Conservation (phyloP, 2,113 vertebrate genomes). For the Phainopepla nitens region DNA sequence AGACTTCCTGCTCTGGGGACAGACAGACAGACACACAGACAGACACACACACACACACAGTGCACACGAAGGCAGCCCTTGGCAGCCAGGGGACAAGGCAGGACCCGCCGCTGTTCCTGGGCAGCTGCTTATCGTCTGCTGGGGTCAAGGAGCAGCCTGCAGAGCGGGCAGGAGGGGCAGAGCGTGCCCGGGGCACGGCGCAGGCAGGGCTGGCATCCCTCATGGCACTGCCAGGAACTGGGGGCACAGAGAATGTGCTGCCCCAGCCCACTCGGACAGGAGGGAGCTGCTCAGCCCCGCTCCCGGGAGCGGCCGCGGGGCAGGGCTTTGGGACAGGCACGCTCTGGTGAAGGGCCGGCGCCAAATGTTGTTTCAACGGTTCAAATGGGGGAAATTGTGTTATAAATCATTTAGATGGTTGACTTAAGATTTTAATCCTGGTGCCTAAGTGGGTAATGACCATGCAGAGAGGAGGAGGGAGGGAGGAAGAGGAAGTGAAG, state of each 20-base stretch:
- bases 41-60: neutral
- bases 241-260: accelerated
- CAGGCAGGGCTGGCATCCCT: accelerated
- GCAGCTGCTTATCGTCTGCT: neutral
- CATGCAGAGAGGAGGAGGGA: neutral
- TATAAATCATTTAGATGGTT: neutral
- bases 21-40: neutral
- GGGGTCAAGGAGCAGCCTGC: neutral
- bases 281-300: accelerated
- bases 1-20: neutral
- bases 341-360: accelerated
- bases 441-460: neutral
- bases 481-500: neutral
- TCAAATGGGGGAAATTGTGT: neutral
- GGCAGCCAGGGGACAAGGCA: neutral
- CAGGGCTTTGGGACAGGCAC: neutral
- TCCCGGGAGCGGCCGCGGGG: accelerated
- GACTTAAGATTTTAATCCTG: neutral
- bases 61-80: accelerated
- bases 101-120: accelerated
- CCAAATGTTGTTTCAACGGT: neutral
- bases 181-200: accelerated
- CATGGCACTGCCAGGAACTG: accelerated
- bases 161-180: accelerated
- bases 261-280: neutral